A percentile compares a stretch with the other conserved stretches of the same genome.
Conservation (phyloP, 2,113 vertebrate species). For the Apteryx mantelli region DNA sequence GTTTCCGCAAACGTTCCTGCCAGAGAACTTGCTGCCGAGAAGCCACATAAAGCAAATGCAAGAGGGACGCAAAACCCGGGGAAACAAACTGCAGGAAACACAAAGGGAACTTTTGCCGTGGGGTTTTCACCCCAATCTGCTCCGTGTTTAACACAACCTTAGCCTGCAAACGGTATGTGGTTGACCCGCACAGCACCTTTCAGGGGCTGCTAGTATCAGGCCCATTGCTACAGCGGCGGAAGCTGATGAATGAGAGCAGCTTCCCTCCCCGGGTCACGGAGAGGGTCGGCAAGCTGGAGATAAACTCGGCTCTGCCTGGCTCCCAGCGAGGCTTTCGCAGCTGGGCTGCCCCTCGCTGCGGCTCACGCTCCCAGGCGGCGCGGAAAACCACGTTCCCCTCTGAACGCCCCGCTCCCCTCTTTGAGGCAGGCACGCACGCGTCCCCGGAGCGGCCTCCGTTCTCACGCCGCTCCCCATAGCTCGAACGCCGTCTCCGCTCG, state of each 20-base stretch:
- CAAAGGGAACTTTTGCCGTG: fast-evolving
- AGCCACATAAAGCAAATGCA: neutral
- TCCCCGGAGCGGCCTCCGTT: fast-evolving
- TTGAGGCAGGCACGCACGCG: neutral
- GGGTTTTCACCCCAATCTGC: neutral
- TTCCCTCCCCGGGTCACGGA: neutral
- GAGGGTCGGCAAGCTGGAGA: fast-evolving
- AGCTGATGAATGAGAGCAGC: neutral
- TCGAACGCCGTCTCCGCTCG: neutral
- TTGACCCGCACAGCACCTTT: neutral
- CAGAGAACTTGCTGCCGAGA: neutral
- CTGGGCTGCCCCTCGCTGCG: neutral
- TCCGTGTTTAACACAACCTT: fast-evolving
- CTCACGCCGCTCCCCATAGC: neutral
- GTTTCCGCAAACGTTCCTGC: neutral
- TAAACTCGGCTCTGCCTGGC: neutral
- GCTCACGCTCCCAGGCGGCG: neutral
- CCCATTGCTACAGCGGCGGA: fast-evolving
- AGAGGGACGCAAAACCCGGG: neutral
- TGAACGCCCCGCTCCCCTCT: neutral
- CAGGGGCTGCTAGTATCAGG: neutral
- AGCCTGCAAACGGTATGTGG: fast-evolving
- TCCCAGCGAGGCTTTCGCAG: neutral
- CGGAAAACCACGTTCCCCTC: neutral
- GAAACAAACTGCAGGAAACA: neutral